Evolutionary conservation across 2,888 invertebrate species (phyloP), one percentile per base, ranked within the genome.

Genomic region (Cremastinae sp.): DNA sequence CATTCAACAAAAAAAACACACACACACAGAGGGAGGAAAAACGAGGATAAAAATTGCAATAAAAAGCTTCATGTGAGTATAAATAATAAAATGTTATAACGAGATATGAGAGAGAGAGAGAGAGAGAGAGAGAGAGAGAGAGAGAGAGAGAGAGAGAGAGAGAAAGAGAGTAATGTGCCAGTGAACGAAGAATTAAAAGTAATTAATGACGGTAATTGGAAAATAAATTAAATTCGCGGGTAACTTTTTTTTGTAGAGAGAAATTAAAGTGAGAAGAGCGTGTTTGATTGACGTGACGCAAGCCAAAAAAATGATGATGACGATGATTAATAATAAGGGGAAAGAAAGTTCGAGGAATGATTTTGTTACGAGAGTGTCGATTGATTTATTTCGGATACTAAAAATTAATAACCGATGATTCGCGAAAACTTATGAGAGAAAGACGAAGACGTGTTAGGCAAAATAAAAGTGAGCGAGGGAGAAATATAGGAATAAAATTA

Each of bases 11-110:
- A 64, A 56, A 61, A 61, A n/a, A 16, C 51, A 72, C 62, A 70
- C 47, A 65, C 43, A 59, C 75, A 78, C 74, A 80, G 81, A 80
- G 74, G 38, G 20, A 10, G 5, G 43, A 62, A 62, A 51, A 65
- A 49, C 76, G 75, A 75, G 78, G 70, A 73, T 75, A 80, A 78
- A 77, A 82, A 84, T 75, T 82, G 85, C 84, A 84, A 84, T 85
- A 85, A 84, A 82, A 82, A 74, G 74, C 85, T 85, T 85, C 84
- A 20, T 56, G 45, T 49, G 71, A 65, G 38, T 61, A 54, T 59
- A 54, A 28, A 53, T 49, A 53, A 53, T 41, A 12, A 51, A 20
- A 20, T 34, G 36, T 49, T n/a, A 38, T 18, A 18, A 20, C 36
- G 36, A 38, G 14, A 45, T 16, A 14, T 16, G 28, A 43, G 3